Percentiles rank a stretch among this genome's conserved stretches.
Evolutionary conservation across 2,113 vertebrate species (phyloP).

Genomic region (Rhipidura dahli): DNA sequence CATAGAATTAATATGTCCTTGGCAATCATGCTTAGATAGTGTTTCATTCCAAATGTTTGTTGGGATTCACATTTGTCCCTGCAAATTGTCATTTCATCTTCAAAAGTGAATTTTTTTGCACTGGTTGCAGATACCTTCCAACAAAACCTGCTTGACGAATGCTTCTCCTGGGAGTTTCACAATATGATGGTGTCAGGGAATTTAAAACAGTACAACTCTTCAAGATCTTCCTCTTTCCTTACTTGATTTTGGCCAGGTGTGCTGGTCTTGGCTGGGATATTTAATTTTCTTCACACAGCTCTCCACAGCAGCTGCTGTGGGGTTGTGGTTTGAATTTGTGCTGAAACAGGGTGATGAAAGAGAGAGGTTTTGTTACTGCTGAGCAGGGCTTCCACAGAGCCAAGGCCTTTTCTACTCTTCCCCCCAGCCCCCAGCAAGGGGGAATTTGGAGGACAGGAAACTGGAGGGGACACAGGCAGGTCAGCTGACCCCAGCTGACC

Average conservation of each 20-base stretch:
- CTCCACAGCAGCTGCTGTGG: neutral
- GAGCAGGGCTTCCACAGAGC: neutral
- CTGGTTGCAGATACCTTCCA: neutral
- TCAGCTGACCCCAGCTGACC: neutral
- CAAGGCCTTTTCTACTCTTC: neutral
- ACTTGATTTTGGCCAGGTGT: neutral
- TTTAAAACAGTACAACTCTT: neutral
- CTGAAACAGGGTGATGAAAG: neutral
- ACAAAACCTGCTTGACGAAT: neutral
- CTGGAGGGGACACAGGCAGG: neutral
- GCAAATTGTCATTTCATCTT: neutral
- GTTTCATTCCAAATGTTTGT: neutral
- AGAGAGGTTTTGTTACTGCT: neutral
- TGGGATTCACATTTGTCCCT: neutral
- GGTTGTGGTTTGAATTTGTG: neutral
- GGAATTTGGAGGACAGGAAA: no score
- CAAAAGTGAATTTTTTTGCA: neutral
- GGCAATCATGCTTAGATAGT: neutral
- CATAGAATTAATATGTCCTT: neutral
- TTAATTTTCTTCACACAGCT: neutral
- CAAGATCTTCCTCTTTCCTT: neutral
- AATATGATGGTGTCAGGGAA: neutral
- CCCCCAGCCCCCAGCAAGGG: rapidly evolving
- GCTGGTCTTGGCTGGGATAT: neutral
- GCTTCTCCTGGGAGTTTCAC: neutral